A percentile compares a stretch with the other conserved stretches of the same genome.
Evolutionary conservation across 2,797 vertebrate genomes (phyloP).

Genomic region (Eutrigla gurnardus): DNA sequence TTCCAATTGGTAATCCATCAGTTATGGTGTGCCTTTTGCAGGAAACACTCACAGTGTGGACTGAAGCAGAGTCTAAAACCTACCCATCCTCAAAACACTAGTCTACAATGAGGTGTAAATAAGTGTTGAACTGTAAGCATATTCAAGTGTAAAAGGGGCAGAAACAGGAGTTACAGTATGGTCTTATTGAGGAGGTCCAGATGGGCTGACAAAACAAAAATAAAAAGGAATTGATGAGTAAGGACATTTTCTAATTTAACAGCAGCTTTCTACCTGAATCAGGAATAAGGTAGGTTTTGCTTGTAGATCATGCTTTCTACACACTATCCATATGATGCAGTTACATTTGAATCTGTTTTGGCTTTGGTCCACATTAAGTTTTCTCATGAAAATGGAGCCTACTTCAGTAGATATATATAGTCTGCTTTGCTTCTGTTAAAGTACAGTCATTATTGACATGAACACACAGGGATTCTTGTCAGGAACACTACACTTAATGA

Average conservation of each 20-base stretch:
- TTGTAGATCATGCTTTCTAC: background rate
- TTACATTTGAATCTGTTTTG: background rate
- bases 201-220: slow-evolving; percentile 13
- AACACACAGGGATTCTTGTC: background rate
- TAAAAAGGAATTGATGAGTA: background rate
- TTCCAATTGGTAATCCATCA: slow-evolving; percentile 55
- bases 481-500: background rate
- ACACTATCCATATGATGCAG: background rate
- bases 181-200: slow-evolving; percentile 16
- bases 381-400: background rate
- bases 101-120: slow-evolving; percentile 8
- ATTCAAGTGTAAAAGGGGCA: slow-evolving; percentile 6
- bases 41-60: slow-evolving; percentile 25
- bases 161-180: slow-evolving; percentile 21
- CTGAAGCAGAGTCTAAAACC: slow-evolving; percentile 3
- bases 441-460: background rate
- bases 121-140: slow-evolving; percentile 3
- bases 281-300: background rate
- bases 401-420: too few relatives aligned
- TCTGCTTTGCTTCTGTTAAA: background rate
- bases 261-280: background rate
- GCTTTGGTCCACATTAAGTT: background rate
- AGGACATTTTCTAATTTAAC: background rate
- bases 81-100: background rate
- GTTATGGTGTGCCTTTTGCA: slow-evolving; percentile 35